phyloP scores from a whole-genome alignment of 2,113 vertebrate species.

The Panthera uncia region DNA sequence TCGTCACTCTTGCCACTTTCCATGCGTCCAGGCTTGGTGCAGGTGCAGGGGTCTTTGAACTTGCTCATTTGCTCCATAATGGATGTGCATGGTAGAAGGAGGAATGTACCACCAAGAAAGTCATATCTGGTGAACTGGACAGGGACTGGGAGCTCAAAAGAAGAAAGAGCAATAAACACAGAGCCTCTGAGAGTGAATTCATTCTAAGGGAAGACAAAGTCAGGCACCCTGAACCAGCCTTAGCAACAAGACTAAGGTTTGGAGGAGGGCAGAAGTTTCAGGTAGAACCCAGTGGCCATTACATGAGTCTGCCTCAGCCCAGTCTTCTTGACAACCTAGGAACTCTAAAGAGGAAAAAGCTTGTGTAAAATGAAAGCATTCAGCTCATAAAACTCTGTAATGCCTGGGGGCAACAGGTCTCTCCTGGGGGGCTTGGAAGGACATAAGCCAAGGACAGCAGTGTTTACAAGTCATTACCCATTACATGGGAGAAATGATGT shows the following conservation, averaged over 20 bases:
- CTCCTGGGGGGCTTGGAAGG: background rate
- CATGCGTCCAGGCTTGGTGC: background rate
- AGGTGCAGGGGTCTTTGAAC: background rate
- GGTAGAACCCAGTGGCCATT: background rate
- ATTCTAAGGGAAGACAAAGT: background rate
- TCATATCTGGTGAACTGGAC: background rate
- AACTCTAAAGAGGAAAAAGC: background rate
- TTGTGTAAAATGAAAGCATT: background rate
- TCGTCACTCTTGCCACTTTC: background rate
- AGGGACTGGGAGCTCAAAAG: background rate
- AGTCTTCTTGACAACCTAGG: background rate
- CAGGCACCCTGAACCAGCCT: background rate
- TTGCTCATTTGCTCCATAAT: background rate
- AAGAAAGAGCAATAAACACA: background rate
- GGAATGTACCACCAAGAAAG: background rate
- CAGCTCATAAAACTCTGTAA: background rate
- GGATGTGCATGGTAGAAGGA: background rate
- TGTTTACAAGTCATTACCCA: background rate
- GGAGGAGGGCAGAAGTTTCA: background rate
- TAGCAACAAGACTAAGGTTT: background rate
- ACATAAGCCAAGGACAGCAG: background rate
- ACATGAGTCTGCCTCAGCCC: background rate
- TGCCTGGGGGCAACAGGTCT: background rate
- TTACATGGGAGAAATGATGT: background rate
- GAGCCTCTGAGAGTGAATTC: background rate